Conservation (phyloP, 2,113 vertebrate species). For the Psettodes erumei region DNA sequence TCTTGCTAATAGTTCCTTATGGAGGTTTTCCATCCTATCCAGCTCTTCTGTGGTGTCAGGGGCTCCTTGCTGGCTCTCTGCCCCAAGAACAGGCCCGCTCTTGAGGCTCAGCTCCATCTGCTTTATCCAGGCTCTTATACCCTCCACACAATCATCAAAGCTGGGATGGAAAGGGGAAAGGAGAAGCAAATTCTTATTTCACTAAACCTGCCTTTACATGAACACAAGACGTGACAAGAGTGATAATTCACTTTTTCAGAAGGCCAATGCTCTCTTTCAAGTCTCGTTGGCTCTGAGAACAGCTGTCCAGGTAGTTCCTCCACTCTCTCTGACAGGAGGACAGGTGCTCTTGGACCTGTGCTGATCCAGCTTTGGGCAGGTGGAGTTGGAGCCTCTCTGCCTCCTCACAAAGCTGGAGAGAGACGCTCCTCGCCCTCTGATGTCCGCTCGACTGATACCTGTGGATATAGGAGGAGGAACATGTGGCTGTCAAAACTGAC, state of each 20-base stretch:
- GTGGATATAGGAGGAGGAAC: slow-evolving; percentile 14
- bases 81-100: slow-evolving; percentile 82
- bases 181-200: background rate
- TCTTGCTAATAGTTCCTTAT: slow-evolving; percentile 87
- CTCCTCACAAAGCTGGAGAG: slow-evolving; percentile 84
- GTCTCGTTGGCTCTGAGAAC: slow-evolving; percentile 84
- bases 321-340: slow-evolving; percentile 88
- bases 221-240: background rate
- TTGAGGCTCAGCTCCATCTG: slow-evolving; percentile 89
- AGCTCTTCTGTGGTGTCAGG: slow-evolving; percentile 89
- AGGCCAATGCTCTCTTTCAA: slow-evolving; percentile 87
- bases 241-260: slow-evolving; percentile 75
- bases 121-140: slow-evolving; percentile 87
- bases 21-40: slow-evolving; percentile 89
- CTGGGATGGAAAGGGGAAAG: slow-evolving; percentile 70
- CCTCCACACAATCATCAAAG: slow-evolving; percentile 88
- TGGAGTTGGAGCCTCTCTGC: slow-evolving; percentile 87
- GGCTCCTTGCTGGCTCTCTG: slow-evolving; percentile 84
- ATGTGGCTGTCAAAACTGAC: background rate
- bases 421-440: slow-evolving; percentile 86
- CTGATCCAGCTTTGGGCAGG: slow-evolving; percentile 85
- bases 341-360: slow-evolving; percentile 88
- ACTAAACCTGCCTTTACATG: slow-evolving; percentile 28
- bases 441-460: slow-evolving; percentile 84
- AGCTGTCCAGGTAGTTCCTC: slow-evolving; percentile 85